These are phyloP conservation scores for Drosophila guanche DNA, from an alignment of 1,140 invertebrate genomes.

Conservation along the genomic window DNA sequence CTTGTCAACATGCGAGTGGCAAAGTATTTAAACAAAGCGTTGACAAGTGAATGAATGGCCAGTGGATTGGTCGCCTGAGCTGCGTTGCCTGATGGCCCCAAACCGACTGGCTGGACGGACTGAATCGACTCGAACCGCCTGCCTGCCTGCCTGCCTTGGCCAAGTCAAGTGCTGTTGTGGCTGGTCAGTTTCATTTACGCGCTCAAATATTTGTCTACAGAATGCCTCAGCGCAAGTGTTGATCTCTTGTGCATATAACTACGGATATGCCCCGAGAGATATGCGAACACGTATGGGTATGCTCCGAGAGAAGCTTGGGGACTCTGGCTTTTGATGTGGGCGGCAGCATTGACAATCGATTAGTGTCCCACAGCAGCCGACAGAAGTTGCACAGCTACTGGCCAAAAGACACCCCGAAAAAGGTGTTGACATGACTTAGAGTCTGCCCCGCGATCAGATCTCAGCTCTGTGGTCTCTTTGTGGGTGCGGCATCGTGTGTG, in stretches of 20 bases:
- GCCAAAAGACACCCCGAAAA: constrained; percentile 43
- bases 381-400: constrained; percentile 25
- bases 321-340: constrained; percentile 73
- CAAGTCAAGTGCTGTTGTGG: constrained; percentile 74
- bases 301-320: constrained; percentile 8
- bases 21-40: constrained; percentile 81
- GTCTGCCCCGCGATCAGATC: constrained; percentile 18
- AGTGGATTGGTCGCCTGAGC: constrained; percentile 35
- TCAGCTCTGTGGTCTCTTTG: constrained; percentile 2
- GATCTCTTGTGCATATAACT: constrained; percentile 72
- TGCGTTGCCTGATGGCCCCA: constrained; percentile 1
- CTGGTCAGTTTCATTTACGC: constrained; percentile 81
- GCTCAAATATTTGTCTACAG: constrained; percentile 77
- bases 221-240: constrained; percentile 79
- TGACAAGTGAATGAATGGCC: constrained; percentile 79
- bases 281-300: not conserved
- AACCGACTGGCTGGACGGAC: constrained; percentile 10
- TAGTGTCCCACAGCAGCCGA: constrained; percentile 44
- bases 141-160: constrained; percentile 22
- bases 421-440: constrained; percentile 65
- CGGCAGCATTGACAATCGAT: constrained; percentile 79
- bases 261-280: not conserved
- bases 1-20: constrained; percentile 80
- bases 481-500: constrained; percentile 52
- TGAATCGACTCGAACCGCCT: constrained; percentile 1